Evolutionary conservation across 2,888 invertebrate genomes (phyloP).

Genomic region (Morpho achilles): DNA sequence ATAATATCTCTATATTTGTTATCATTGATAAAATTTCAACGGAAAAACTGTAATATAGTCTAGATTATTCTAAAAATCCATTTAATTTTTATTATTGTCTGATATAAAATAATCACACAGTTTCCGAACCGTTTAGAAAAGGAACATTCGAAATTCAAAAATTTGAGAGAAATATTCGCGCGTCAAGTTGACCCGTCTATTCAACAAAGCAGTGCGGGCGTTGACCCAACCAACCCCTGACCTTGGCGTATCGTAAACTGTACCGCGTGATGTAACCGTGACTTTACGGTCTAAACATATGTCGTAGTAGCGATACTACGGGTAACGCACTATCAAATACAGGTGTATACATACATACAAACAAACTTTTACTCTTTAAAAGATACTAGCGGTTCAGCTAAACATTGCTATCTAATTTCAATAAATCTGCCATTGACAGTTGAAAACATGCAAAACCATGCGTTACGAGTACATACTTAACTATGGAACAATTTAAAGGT

Average conservation of each 20-base stretch:
- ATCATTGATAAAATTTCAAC: too few species aligned
- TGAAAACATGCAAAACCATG: too few species aligned
- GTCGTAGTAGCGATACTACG: conserved; percentile 8
- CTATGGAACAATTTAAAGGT: not conserved
- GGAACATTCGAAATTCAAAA: conserved; percentile 20
- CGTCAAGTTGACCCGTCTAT: conserved; percentile 58
- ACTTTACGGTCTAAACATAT: conserved; percentile 33
- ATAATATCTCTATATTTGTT: too few species aligned
- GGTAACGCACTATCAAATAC: not conserved
- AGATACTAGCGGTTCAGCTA: too few species aligned
- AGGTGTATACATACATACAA: too few species aligned
- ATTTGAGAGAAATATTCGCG: conserved; percentile 32
- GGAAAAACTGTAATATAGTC: too few species aligned
- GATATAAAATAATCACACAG: not conserved
- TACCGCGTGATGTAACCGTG: conserved; percentile 63
- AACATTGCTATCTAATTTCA: too few species aligned
- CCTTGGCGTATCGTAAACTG: conserved; percentile 75
- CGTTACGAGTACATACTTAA: too few species aligned
- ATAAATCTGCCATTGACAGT: too few species aligned
- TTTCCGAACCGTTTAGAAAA: conserved; percentile 4
- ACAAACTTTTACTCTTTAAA: too few species aligned
- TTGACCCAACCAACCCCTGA: conserved; percentile 77
- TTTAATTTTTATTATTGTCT: not conserved
- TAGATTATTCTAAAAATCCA: not conserved
- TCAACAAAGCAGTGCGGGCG: conserved; percentile 58